Percentiles rank a stretch among this genome's conserved stretches.
Conservation (phyloP, 2,888 invertebrate species). For the Spicauda simplicius region DNA sequence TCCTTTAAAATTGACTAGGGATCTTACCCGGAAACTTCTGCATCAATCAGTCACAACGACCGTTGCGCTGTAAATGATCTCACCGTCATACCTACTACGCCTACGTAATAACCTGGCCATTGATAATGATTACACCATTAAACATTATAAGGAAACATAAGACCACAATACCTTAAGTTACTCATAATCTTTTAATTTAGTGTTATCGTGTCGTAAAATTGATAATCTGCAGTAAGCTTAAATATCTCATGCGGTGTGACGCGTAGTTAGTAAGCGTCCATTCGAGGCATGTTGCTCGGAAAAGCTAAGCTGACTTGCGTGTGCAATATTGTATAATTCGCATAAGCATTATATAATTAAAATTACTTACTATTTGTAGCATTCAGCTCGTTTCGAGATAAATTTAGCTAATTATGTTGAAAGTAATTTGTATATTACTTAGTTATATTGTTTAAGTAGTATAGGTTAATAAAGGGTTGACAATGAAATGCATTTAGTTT, state of each 20-base stretch:
- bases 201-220: neutral
- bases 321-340: constrained; percentile 28
- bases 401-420: neutral
- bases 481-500: too few species aligned
- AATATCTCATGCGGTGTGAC: constrained; percentile 7
- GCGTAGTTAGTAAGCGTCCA: constrained; percentile 22
- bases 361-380: constrained; percentile 8
- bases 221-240: constrained; percentile 9
- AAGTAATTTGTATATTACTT: neutral
- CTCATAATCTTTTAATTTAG: neutral
- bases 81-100: too few species aligned
- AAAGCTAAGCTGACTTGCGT: constrained; percentile 16
- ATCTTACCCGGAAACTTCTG: too few species aligned
- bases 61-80: too few species aligned
- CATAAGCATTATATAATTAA: constrained; percentile 30
- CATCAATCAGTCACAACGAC: too few species aligned
- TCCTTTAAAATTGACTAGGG: too few species aligned
- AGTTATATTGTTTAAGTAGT: too few species aligned
- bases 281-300: constrained; percentile 30
- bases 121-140: too few species aligned
- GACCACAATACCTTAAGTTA: too few species aligned
- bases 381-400: neutral
- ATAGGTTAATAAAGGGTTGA: too few species aligned
- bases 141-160: too few species aligned
- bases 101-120: too few species aligned